phyloP scores from a whole-genome alignment of 2,797 vertebrate species.

The Acanthiza pusilla region DNA sequence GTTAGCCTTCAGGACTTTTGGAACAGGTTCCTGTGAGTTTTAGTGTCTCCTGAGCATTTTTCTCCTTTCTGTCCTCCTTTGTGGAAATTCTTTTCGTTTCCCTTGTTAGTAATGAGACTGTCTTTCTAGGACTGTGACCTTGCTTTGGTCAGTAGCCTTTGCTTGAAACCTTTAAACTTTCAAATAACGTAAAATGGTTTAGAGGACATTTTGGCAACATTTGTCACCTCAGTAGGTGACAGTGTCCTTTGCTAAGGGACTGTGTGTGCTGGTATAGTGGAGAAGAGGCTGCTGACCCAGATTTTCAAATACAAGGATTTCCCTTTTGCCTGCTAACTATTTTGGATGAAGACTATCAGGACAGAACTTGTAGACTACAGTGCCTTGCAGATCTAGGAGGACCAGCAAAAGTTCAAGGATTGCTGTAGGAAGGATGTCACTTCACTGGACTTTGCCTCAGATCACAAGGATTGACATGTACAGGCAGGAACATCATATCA shows the following conservation, averaged over 20 bases:
- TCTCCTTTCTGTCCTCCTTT: background rate
- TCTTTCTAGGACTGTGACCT: background rate
- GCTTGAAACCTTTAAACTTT: background rate
- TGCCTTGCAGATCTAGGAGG: background rate
- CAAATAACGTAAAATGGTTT: background rate
- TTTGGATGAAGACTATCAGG: background rate
- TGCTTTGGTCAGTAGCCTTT: background rate
- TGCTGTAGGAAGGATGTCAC: background rate
- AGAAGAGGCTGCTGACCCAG: background rate
- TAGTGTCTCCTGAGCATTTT: background rate
- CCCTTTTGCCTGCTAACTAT: background rate
- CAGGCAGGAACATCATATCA: background rate
- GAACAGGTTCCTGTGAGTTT: background rate
- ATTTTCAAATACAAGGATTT: background rate
- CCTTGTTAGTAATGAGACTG: background rate
- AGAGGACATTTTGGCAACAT: background rate
- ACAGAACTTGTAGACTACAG: background rate
- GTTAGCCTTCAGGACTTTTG: background rate
- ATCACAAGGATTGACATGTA: rapidly evolving
- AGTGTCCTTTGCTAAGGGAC: background rate
- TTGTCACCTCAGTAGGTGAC: background rate
- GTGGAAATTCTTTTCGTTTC: background rate
- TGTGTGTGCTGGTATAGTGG: background rate
- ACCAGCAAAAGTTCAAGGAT: background rate
- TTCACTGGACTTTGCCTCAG: background rate